Evolutionary conservation across 2,888 invertebrate species (phyloP), one percentile per base, ranked within the genome.

Genomic region (Cataglyphis altisquamis): DNA sequence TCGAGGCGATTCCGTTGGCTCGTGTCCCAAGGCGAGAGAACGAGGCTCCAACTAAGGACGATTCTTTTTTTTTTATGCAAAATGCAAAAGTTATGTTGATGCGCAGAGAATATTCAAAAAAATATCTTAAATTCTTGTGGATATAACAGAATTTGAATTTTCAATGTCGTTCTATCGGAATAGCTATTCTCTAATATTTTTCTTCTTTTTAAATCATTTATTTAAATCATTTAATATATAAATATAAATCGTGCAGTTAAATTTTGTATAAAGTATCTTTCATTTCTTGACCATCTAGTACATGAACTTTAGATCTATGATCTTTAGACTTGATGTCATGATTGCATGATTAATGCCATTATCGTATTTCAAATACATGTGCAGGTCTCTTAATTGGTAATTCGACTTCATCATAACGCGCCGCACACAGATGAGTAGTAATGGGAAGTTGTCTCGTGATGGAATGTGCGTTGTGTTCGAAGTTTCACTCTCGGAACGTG

Each of bases 401-500:
- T 48, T 80, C 45, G 32, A 36, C 72, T 41, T 67, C 39, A 77
- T 55, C 75, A 62, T 60, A 57, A 21, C 10, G 21, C 66, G 32
- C 15, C 41, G 1, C 32, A 15, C n/a, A 52, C 32, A 64, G 57
- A 82, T 64, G 29, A 64, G 32, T 64, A 29, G 41, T 45, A 78
- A 78, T 60, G 82, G 62, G 66, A 66, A 77, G 81, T n/a, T 48
- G 84, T 12, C 74, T 84, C 84, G 85, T 85, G 86, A 90, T 75
- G 89, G 86, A 86, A 90, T 85, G 89, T 83, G 32, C 72, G 67
- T 77, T 60, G 73, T 52, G 75, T 82, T 82, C 39, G 39, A 72
- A 87, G 85, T 89, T 89, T 89, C 63, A 63, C 82, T 89, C 84
- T 80, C 82, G 85, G 75, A 88, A 85, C 83, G 78, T 78, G 74